Evolutionary conservation across 2,888 invertebrate genomes (phyloP), one percentile per base, ranked within the genome.

Genomic region (Cetonia aurata): DNA sequence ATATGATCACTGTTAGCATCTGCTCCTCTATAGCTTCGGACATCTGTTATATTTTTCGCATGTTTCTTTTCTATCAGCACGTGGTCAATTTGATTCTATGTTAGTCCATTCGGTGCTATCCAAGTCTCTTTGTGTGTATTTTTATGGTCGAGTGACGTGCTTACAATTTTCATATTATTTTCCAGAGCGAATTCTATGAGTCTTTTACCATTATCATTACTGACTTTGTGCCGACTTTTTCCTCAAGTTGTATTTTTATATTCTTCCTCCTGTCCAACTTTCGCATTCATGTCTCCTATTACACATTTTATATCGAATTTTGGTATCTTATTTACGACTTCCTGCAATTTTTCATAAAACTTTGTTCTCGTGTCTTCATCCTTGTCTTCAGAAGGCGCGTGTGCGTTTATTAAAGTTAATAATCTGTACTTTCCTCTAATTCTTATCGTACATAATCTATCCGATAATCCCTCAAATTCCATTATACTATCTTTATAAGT

Each of bases 321-420:
- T 46, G 46, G 46, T 12, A 13, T 4, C 3, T 46, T 13, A 8
- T 17, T 55, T 10, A 55, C 10, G 33, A 17, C 17, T 66, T 66
- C 67, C 10, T 75, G 74, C 55, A 75, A 60, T 17, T 71, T 42
- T 19, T 73, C 71, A 56, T 77, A 76, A 19, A 70, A 76, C 25
- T 52, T 50, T 31, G 74, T 76, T 69, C 75, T 75, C 9, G n/a
- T 55, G 6, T 55, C 25, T 10, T 55, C 55, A 8, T 55, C 15
- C n/a, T 55, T 72, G 31, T 75, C 75, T 46, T 77, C 76, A 13
- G 74, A 74, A 15, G 75, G 76, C 13, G 76, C 75, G 57, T 76
- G 73, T 9, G 68, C 68, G 3, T n/a, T 46, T 46, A 46, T 46
- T 12, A 46, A 4, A 46, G 67, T 12, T 13, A 46, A 6, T 46